Percentiles rank a stretch among this genome's conserved stretches.
These are phyloP conservation scores for Digitonthophagus gazella DNA, from an alignment of 2,888 invertebrate species.

Conservation along the genomic window DNA sequence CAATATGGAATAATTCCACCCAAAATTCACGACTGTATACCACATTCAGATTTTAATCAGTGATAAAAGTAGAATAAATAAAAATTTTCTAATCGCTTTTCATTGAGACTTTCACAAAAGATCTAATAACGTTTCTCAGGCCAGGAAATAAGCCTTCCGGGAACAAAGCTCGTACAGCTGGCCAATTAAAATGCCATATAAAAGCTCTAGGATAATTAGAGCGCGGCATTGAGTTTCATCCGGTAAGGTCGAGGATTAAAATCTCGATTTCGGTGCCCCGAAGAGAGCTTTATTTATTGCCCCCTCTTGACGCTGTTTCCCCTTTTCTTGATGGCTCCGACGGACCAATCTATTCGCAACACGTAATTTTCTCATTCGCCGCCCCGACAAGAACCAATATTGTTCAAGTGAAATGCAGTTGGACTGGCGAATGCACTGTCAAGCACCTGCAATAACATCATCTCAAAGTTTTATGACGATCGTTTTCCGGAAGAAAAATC, in stretches of 20 bases:
- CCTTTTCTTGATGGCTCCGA: too few species aligned
- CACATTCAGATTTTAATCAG: too few species aligned
- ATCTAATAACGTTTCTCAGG: neutral
- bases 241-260: neutral
- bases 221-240: neutral
- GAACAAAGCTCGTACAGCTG: neutral
- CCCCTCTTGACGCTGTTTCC: neutral
- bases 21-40: too few species aligned
- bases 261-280: neutral
- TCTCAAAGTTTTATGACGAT: neutral
- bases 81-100: neutral
- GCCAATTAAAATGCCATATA: neutral
- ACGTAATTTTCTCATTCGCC: neutral
- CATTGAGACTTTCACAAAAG: neutral
- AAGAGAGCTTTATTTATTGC: neutral
- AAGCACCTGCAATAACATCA: neutral
- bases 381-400: neutral
- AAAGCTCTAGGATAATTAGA: neutral
- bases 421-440: neutral
- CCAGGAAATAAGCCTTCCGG: neutral
- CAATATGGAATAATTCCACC: too few species aligned
- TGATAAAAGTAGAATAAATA: too few species aligned
- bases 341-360: neutral
- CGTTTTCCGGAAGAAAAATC: too few species aligned
- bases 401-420: neutral